phyloP scores from a whole-genome alignment of 2,113 vertebrate genomes.

The Nycticorax nycticorax region DNA sequence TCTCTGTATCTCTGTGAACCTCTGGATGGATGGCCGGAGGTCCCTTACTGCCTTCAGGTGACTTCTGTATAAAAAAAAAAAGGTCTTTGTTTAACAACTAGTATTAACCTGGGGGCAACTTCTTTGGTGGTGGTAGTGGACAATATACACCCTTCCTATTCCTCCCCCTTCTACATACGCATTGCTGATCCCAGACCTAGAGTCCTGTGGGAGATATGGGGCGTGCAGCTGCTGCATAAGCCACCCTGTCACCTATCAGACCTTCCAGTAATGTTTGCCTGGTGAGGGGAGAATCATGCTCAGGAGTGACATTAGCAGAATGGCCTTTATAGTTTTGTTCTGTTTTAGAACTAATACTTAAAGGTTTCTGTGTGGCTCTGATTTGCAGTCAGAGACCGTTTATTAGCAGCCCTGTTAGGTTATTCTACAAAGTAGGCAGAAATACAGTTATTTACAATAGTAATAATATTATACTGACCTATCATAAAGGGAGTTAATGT shows the following conservation, averaged over 20 bases:
- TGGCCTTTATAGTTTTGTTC: neutral
- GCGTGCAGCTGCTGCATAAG: neutral
- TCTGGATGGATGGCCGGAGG: neutral
- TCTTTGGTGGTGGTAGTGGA: neutral
- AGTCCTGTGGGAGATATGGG: neutral
- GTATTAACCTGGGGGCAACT: neutral
- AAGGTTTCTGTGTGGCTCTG: neutral
- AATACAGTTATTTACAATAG: neutral
- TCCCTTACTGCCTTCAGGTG: neutral
- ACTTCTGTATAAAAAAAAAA: neutral
- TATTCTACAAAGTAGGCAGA: neutral
- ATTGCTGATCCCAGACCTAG: neutral
- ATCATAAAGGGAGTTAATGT: neutral
- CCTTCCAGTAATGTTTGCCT: neutral
- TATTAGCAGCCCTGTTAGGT: neutral
- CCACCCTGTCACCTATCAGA: accelerated
- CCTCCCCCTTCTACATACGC: neutral
- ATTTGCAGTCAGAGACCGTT: neutral
- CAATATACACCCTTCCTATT: neutral
- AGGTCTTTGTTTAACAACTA: neutral
- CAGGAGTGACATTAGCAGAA: neutral
- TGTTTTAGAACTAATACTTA: neutral
- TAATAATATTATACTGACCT: neutral
- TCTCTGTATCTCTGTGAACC: neutral
- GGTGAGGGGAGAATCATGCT: neutral